phyloP scores from a whole-genome alignment of 2,888 invertebrate species.

The Zaprionus obscuricornis region DNA sequence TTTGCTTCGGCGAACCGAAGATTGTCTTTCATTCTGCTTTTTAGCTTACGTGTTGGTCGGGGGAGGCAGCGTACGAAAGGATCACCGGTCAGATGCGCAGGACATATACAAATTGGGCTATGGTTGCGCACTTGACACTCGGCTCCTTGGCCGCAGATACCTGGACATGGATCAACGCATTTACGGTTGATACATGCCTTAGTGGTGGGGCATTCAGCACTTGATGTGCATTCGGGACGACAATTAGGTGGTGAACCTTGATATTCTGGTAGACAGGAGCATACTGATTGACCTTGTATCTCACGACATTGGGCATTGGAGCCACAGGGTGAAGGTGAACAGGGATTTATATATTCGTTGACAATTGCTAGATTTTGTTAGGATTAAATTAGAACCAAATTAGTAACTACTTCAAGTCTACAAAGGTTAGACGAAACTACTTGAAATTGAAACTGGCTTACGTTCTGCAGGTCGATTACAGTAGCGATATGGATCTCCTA shows the following conservation, averaged over 20 bases:
- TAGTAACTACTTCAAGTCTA: constrained; percentile 68
- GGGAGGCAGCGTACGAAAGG: constrained; percentile 88
- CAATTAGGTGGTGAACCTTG: constrained; percentile 88
- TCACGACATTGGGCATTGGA: constrained; percentile 90
- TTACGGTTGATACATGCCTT: constrained; percentile 89
- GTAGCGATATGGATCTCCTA: constrained; percentile 86
- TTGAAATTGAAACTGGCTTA: constrained; percentile 70
- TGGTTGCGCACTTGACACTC: constrained; percentile 90
- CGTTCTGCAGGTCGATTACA: constrained; percentile 84
- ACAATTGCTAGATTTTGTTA: constrained; percentile 81
- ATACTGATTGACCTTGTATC: constrained; percentile 87
- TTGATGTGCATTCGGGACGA: constrained; percentile 89
- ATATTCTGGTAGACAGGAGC: constrained; percentile 88
- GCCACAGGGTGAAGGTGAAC: constrained; percentile 88
- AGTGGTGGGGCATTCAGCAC: constrained; percentile 88
- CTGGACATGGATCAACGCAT: constrained; percentile 90
- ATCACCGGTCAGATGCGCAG: constrained; percentile 88
- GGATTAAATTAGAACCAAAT: constrained; percentile 50
- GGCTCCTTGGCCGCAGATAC: constrained; percentile 89
- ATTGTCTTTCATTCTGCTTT: no score
- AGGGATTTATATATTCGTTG: constrained; percentile 83
- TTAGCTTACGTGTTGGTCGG: constrained; percentile 85
- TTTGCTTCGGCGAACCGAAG: no score
- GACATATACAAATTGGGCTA: constrained; percentile 91
- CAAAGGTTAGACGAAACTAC: constrained; percentile 42